phyloP scores from a whole-genome alignment of 2,888 invertebrate species.

The Villa cingulata region DNA sequence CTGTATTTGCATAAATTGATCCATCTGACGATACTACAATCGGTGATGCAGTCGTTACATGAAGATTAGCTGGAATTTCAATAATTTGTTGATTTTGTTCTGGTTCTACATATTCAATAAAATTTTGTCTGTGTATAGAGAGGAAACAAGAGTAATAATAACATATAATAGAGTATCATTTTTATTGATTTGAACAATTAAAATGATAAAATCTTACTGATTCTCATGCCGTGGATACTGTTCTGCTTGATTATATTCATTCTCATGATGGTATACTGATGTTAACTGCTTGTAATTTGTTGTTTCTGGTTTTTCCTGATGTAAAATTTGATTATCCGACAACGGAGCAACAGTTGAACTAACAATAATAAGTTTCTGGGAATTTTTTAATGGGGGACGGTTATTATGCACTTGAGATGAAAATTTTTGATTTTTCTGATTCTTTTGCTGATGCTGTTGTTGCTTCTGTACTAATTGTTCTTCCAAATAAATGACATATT shows the following conservation, averaged over 20 bases:
- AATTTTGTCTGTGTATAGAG: conserved; percentile 5
- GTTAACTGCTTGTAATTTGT: neutral
- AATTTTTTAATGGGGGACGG: neutral
- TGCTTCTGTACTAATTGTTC: conserved; percentile 27
- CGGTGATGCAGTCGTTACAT: conserved; percentile 11
- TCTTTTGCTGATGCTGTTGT: conserved; percentile 14
- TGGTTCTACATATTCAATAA: conserved; percentile 6
- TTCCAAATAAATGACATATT: conserved; percentile 32
- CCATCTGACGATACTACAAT: conserved; percentile 20
- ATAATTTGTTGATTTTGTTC: neutral
- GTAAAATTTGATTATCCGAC: neutral
- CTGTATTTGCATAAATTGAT: conserved; percentile 23
- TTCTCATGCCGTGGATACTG: neutral
- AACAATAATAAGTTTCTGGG: neutral
- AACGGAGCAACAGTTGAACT: neutral
- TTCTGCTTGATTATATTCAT: neutral
- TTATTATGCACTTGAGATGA: neutral
- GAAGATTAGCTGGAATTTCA: neutral
- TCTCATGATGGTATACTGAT: neutral
- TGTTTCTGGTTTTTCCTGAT: neutral
- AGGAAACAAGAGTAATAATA: neutral
- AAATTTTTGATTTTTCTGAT: conserved; percentile 13
- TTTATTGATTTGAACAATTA: too few relatives aligned
- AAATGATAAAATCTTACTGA: neutral
- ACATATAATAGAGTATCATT: neutral